A percentile compares a stretch with the other conserved stretches of the same genome.
phyloP scores from a whole-genome alignment of 1,140 invertebrate species.

The Saccostrea cuccullata region DNA sequence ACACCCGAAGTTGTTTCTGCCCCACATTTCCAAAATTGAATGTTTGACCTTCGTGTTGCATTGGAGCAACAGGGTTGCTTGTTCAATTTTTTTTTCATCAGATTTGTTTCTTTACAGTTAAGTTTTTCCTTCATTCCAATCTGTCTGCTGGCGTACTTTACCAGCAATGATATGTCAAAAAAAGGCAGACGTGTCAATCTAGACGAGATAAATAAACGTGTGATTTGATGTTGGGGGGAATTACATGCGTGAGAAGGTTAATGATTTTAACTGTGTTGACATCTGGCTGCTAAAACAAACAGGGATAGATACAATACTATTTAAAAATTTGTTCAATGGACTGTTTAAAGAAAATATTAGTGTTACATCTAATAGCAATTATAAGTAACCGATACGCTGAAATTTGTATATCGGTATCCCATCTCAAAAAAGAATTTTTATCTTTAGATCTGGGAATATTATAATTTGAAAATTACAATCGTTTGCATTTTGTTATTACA shows the following conservation, averaged over 20 bases:
- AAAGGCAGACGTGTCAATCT: conserved; percentile 2
- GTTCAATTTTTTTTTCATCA: conserved; percentile 12
- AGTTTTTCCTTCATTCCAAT: conserved; percentile 21
- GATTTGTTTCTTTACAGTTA: not conserved
- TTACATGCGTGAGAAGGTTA: conserved; percentile 18
- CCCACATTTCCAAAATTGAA: not conserved
- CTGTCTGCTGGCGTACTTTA: not conserved
- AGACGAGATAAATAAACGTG: not conserved
- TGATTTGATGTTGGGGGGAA: not conserved
- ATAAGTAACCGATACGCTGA: too few species aligned
- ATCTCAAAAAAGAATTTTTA: too few species aligned
- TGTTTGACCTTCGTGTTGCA: conserved; percentile 9
- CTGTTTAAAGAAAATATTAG: too few species aligned
- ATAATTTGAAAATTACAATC: too few species aligned
- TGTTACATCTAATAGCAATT: too few species aligned
- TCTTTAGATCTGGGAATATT: too few species aligned
- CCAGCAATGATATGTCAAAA: not conserved
- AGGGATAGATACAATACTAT: too few species aligned
- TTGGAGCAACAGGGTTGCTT: conserved; percentile 11
- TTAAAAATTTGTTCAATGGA: too few species aligned
- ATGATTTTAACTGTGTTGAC: not conserved
- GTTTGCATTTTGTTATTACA: not conserved
- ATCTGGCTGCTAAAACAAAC: not conserved
- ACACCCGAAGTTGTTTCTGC: not conserved
- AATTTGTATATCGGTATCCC: too few species aligned